phyloP scores from a whole-genome alignment of 1,140 invertebrate genomes.

The Cylas formicarius region DNA sequence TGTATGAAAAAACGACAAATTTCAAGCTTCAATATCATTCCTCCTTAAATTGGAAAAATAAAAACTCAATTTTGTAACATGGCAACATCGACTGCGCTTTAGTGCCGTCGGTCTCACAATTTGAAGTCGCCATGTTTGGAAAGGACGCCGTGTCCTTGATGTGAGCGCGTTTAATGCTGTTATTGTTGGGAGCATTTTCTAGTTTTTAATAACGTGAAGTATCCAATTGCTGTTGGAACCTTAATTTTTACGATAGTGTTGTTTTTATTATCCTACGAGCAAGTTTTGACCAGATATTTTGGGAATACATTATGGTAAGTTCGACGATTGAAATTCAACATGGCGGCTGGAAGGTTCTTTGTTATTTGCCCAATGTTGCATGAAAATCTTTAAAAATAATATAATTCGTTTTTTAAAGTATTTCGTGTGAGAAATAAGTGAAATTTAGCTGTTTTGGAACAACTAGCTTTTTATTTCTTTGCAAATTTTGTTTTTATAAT shows the following conservation, averaged over 20 bases:
- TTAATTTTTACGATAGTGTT: slow-evolving; percentile 39
- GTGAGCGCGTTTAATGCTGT: slow-evolving; percentile 46
- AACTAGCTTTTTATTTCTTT: too few relatives aligned
- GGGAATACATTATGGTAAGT: slow-evolving; percentile 59
- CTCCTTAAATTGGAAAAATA: too few relatives aligned
- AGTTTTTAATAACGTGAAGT: slow-evolving; percentile 47
- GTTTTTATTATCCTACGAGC: slow-evolving; percentile 47
- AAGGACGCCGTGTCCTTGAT: slow-evolving; percentile 48
- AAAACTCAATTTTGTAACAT: too few relatives aligned
- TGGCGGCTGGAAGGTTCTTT: slow-evolving; percentile 51
- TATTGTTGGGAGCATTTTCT: slow-evolving; percentile 47
- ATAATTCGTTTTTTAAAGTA: too few relatives aligned
- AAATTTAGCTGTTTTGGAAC: too few relatives aligned
- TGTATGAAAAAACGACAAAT: too few relatives aligned
- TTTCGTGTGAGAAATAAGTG: too few relatives aligned
- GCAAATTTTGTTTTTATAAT: too few relatives aligned
- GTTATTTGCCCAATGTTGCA: slow-evolving; percentile 31
- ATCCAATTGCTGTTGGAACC: slow-evolving; percentile 44
- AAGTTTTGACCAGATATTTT: slow-evolving; percentile 46
- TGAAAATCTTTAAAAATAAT: too few relatives aligned
- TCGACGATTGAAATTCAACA: slow-evolving; percentile 43
- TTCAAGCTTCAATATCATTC: too few relatives aligned
- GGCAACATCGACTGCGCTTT: too few relatives aligned
- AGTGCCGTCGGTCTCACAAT: too few relatives aligned
- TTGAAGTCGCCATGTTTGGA: slow-evolving; percentile 57